Evolutionary conservation across 2,888 invertebrate species (phyloP).

Genomic region (Digitonthophagus gazella): DNA sequence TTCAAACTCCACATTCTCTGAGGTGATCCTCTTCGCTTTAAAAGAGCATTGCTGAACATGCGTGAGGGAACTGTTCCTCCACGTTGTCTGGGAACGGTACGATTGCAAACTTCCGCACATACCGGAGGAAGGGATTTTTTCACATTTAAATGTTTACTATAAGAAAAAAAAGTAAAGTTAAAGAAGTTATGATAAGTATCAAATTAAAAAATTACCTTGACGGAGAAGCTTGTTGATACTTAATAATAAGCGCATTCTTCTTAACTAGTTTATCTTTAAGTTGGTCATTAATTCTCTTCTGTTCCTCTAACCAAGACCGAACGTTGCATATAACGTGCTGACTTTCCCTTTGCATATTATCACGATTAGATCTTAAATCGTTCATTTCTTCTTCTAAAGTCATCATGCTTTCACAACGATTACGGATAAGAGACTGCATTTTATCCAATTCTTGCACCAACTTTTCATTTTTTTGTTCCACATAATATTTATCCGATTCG

Average conservation of each 20-base stretch:
- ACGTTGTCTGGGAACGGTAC: conserved; percentile 14
- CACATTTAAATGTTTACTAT: no score
- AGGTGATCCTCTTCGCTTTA: background rate
- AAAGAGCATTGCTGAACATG: background rate
- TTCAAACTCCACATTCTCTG: conserved; percentile 25
- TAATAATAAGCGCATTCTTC: conserved; percentile 40
- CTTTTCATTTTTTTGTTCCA: conserved; percentile 41
- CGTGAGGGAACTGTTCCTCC: conserved; percentile 12
- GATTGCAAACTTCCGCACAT: background rate
- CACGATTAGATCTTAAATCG: conserved; percentile 41
- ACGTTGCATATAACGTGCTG: conserved; percentile 46
- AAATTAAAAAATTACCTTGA: conserved; percentile 12
- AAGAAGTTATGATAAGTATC: background rate
- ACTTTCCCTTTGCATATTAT: conserved; percentile 47
- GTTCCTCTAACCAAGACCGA: conserved; percentile 47
- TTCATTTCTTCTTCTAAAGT: conserved; percentile 44
- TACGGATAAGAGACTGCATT: conserved; percentile 40
- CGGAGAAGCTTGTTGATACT: conserved; percentile 39
- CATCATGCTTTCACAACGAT: conserved; percentile 39
- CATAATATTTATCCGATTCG: conserved; percentile 41
- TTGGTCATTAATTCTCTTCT: conserved; percentile 44
- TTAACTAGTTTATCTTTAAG: conserved; percentile 35
- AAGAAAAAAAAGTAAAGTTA: background rate
- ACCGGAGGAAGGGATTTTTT: conserved; percentile 1
- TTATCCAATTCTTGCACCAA: conserved; percentile 40